Evolutionary conservation across 2,888 invertebrate genomes (phyloP).

Genomic region (Polyploca ridens): DNA sequence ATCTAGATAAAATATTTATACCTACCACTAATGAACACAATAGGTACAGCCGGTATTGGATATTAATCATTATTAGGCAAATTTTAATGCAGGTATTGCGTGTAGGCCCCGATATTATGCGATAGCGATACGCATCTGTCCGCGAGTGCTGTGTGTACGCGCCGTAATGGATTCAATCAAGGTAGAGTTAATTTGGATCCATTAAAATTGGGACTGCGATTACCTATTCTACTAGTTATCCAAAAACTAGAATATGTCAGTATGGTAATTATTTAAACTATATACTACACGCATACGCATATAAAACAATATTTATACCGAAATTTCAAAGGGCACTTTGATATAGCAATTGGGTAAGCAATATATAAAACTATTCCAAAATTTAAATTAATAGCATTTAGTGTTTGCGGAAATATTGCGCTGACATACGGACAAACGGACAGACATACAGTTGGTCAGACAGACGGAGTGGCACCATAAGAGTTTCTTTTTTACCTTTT

Average conservation of each 20-base stretch:
- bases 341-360: no score
- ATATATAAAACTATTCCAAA: no score
- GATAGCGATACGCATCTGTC: slow-evolving; percentile 51
- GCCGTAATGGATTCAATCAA: slow-evolving; percentile 74
- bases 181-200: slow-evolving; percentile 54
- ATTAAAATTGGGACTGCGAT: slow-evolving; percentile 50
- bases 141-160: slow-evolving; percentile 44
- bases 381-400: no score
- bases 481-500: no score
- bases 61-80: slow-evolving; percentile 45
- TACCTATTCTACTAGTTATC: not conserved
- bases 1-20: not conserved
- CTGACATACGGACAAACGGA: no score
- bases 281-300: no score
- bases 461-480: no score
- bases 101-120: slow-evolving; percentile 34
- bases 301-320: no score
- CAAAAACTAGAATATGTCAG: not conserved
- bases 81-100: slow-evolving; percentile 51
- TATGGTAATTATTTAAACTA: not conserved
- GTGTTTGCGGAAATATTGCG: no score
- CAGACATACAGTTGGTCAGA: no score
- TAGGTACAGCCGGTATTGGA: slow-evolving; percentile 34
- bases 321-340: no score
- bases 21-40: slow-evolving; percentile 11